Percentiles rank a stretch among this genome's conserved stretches.
These are phyloP conservation scores for Miichthys miiuy DNA, from an alignment of 2,797 vertebrate genomes.

Conservation along the genomic window DNA sequence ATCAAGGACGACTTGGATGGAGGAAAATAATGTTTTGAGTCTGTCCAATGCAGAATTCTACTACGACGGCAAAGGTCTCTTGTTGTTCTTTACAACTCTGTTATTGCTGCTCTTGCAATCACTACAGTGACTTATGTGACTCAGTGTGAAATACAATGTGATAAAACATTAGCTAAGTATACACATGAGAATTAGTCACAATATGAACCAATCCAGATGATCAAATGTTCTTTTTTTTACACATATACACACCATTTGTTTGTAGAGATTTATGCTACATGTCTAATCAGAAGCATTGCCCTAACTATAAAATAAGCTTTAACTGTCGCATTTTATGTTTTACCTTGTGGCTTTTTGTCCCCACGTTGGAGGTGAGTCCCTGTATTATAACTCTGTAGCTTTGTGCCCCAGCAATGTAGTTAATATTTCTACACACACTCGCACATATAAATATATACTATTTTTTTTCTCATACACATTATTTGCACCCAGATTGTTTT, in stretches of 20 bases:
- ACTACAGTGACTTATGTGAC: conserved; percentile 33
- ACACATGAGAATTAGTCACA: conserved; percentile 15
- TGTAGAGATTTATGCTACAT: not conserved
- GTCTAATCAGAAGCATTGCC: not conserved
- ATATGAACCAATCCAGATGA: conserved; percentile 22
- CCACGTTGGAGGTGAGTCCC: not conserved
- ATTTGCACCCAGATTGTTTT: conserved; percentile 20
- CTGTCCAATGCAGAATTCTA: conserved; percentile 5
- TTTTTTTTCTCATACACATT: not conserved
- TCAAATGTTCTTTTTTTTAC: conserved; percentile 11
- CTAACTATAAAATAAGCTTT: not conserved
- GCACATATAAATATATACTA: not conserved
- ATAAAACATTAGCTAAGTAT: conserved; percentile 43
- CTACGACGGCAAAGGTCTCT: conserved; percentile 20
- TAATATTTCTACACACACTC: not conserved
- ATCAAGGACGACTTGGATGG: conserved; percentile 28
- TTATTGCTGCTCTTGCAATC: conserved; percentile 6
- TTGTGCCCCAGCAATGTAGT: not conserved
- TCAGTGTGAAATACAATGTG: conserved; percentile 27
- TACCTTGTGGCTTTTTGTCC: not conserved
- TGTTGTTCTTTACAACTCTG: conserved; percentile 5
- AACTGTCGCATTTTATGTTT: not conserved
- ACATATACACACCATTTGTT: conserved; percentile 1
- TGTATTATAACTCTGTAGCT: not conserved
- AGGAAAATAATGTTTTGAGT: conserved; percentile 12